Percentiles rank a stretch among this genome's conserved stretches.
Evolutionary conservation across 2,888 invertebrate species (phyloP).

Genomic region (Tiliacea aurago): DNA sequence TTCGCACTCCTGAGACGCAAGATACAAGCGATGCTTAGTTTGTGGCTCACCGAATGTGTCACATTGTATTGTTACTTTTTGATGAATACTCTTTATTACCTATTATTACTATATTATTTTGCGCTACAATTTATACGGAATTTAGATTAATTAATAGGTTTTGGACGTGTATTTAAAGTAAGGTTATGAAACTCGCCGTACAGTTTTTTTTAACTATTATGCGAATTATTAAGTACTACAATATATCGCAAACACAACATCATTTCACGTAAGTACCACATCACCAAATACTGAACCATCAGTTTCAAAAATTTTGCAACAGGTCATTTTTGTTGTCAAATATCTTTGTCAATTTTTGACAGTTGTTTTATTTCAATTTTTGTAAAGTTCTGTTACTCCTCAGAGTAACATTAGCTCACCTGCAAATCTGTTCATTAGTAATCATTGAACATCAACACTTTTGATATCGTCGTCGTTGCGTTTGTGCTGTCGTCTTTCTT

Average conservation of each 20-base stretch:
- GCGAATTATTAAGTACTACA: background rate
- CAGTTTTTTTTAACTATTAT: background rate
- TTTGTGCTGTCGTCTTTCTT: no score
- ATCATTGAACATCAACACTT: background rate
- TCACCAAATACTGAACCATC: constrained; percentile 45
- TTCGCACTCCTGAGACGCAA: no score
- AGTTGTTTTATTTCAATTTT: constrained; percentile 26
- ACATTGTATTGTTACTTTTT: no score
- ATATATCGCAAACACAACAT: constrained; percentile 1
- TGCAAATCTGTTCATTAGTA: constrained; percentile 1
- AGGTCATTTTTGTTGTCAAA: constrained; percentile 45
- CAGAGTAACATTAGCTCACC: constrained; percentile 17
- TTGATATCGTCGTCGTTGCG: background rate
- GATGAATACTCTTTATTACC: no score
- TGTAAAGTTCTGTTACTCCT: constrained; percentile 29
- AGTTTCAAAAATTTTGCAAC: constrained; percentile 55
- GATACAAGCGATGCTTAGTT: no score
- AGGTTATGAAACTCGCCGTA: constrained; percentile 4
- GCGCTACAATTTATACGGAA: constrained; percentile 12
- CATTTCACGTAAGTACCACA: constrained; percentile 53
- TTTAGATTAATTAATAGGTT: background rate
- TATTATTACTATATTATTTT: background rate
- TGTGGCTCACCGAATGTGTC: no score
- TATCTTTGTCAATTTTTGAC: constrained; percentile 40
- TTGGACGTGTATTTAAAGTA: background rate